Conservation (phyloP, 2,797 vertebrate species). For the Coregonus ussuriensis region DNA sequence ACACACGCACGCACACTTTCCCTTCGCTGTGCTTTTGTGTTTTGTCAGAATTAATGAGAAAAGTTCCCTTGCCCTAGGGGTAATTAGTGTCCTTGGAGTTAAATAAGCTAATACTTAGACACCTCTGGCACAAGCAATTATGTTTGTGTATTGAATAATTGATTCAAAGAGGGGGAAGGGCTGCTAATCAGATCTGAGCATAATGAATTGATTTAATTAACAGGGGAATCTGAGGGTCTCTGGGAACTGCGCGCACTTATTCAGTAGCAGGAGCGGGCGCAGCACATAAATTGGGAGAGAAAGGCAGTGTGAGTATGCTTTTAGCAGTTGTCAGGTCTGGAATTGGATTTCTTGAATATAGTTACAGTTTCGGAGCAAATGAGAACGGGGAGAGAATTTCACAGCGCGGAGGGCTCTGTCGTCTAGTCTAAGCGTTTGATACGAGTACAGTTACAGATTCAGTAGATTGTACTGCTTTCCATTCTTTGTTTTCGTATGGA, state of each 20-base stretch:
- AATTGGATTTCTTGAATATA: slow-evolving; percentile 84
- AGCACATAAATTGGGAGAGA: slow-evolving; percentile 81
- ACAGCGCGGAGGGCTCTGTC: slow-evolving; percentile 63
- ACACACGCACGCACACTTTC: slow-evolving; percentile 79
- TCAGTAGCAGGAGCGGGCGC: slow-evolving; percentile 83
- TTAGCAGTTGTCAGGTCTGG: slow-evolving; percentile 82
- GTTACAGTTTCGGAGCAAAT: slow-evolving; percentile 87
- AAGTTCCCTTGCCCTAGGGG: slow-evolving; percentile 99
- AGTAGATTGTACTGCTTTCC: slow-evolving; percentile 66
- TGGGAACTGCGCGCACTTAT: slow-evolving; percentile 95
- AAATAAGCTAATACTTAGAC: slow-evolving; percentile 99
- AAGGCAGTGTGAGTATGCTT: slow-evolving; percentile 82
- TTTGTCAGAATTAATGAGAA: slow-evolving; percentile 99
- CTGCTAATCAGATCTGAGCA: slow-evolving; percentile 99
- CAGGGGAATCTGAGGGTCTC: slow-evolving; percentile 98
- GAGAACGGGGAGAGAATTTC: slow-evolving; percentile 78
- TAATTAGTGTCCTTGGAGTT: slow-evolving; percentile 99
- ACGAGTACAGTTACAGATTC: slow-evolving; percentile 52
- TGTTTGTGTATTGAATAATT: slow-evolving; percentile 99
- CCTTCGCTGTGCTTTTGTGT: slow-evolving; percentile 99
- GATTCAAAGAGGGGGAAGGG: slow-evolving; percentile 99
- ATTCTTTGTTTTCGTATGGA: slow-evolving; percentile 71
- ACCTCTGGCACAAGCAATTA: slow-evolving; percentile 99
- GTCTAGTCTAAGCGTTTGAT: slow-evolving; percentile 60
- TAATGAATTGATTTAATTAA: slow-evolving; percentile 99